Evolutionary conservation across 2,888 invertebrate species (phyloP), one percentile per base, ranked within the genome.

Genomic region (Phortica okadai): DNA sequence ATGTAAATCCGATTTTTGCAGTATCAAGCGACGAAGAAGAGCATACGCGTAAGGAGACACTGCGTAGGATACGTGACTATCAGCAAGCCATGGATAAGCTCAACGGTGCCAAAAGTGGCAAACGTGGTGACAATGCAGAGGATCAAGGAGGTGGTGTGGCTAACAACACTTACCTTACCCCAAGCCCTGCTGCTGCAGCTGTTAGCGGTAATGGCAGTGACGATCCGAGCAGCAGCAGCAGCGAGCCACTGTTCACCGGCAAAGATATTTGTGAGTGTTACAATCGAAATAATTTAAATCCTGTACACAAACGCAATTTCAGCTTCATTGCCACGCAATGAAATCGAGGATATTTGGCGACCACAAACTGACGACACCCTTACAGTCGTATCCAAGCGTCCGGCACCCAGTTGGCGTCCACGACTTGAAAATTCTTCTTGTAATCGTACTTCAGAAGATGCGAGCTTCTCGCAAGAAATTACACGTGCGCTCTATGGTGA

Each of bases 401-500:
- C 64, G 25, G 14, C 58, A 16, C 42, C 33, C n/a, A n/a, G 3
- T 59, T 59, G 73, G 44, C n/a, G 3, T 6, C 73, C 42, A 59
- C n/a, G 45, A 1, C 7, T 44, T n/a, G 16, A 67, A 14, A n/a
- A 14, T 14, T 67, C 0, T 42, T 7, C 5, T 59, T 3, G 1
- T 2, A 6, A n/a, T 4, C 10, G 59, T 11, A 42, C 16, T 8
- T 2, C 58, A n/a, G 33, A 1, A 41, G 8, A 10, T 62, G 50
- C 6, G 21, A 45, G 5, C 33, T 66, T 21, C 72, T 70, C 58
- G 72, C 76, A 78, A n/a, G 90, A 90, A 77, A 88, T 91, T 14
- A 82, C 84, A 41, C 84, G 81, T 8, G 84, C 88, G 0, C 85
- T 91, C n/a, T 88, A 86, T 59, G 84, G 83, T 21, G 82, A 87